Percentiles rank a stretch among this genome's conserved stretches.
Conservation (phyloP, 2,888 invertebrate genomes). For the Nezara viridula region DNA sequence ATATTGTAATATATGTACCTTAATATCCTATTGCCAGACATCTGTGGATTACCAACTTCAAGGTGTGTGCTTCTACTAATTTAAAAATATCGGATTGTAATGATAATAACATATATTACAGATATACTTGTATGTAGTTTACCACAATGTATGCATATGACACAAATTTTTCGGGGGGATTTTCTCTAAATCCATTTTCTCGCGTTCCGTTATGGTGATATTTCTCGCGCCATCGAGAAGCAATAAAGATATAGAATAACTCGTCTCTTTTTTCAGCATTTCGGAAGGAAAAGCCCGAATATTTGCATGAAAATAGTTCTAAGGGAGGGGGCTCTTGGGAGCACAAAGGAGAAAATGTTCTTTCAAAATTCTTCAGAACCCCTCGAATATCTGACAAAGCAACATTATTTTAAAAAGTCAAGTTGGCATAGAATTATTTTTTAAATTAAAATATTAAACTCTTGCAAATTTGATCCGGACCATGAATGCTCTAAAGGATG, state of each 20-base stretch:
- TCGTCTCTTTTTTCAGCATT: background rate
- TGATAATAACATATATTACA: no score
- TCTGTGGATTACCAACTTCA: no score
- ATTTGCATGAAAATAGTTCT: conserved; percentile 35
- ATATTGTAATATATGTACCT: no score
- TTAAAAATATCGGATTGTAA: no score
- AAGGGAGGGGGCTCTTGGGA: background rate
- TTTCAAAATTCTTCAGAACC: background rate
- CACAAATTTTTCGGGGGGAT: background rate
- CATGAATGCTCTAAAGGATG: no score
- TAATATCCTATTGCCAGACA: no score
- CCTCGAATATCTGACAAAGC: background rate
- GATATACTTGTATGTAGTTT: no score
- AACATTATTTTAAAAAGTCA: background rate
- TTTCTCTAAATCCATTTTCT: background rate
- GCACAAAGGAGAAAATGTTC: background rate
- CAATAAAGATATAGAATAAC: background rate
- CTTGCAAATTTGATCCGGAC: no score
- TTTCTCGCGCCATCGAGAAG: background rate
- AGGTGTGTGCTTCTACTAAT: no score
- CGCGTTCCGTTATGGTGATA: background rate
- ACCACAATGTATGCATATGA: no score
- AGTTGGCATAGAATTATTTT: background rate
- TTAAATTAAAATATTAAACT: background rate
- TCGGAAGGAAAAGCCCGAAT: conserved; percentile 2